Evolutionary conservation across 2,888 invertebrate genomes (phyloP), one percentile per base, ranked within the genome.

Genomic region (Gymnoscelis rufifasciata): DNA sequence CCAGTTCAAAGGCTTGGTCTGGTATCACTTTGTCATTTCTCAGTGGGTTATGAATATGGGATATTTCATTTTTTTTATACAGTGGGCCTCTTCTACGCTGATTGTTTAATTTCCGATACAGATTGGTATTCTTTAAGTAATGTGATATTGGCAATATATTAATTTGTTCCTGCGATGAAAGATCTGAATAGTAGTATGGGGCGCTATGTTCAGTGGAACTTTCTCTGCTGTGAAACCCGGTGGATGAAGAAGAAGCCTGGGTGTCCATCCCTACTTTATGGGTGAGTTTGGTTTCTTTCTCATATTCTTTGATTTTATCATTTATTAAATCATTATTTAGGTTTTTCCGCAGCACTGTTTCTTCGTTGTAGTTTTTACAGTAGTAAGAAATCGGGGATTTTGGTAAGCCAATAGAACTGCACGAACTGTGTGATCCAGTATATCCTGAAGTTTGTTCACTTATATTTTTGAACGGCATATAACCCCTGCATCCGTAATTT

Each of bases 181-280:
- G 86, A 74, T 96, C 96, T 0, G 96, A 95, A 71, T 96, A 96
- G 67, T 96, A 96, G 67, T 96, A 96, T 0, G 96, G 95, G 24
- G 94, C 95, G 43, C 92, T 90, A 52, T 92, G 92, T 55, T 92
- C 92, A 11, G 89, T 88, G 54, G 91, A 91, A 63, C 91, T 91
- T 62, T 91, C 91, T 47, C 91, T 88, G 60, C 91, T 91, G 56
- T 91, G 91, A 57, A 90, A 82, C 2, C 90, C 89, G 13, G 88
- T 88, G 13, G 80, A 75, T 13, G 75, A 72, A 28, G 81, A 79
- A 27, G 80, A 78, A 48, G 72, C 66, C 59, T 79, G 78, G 37
- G 74, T 69, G 36, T 83, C 79, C 49, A 60, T 71, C 24, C 68
- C 72, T 15, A 73, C 59, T 61, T 74, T 80, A 7, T 79, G 57